A percentile compares a stretch with the other conserved stretches of the same genome.
Evolutionary conservation across 2,797 vertebrate species (phyloP).

Genomic region (Acanthornis magna): DNA sequence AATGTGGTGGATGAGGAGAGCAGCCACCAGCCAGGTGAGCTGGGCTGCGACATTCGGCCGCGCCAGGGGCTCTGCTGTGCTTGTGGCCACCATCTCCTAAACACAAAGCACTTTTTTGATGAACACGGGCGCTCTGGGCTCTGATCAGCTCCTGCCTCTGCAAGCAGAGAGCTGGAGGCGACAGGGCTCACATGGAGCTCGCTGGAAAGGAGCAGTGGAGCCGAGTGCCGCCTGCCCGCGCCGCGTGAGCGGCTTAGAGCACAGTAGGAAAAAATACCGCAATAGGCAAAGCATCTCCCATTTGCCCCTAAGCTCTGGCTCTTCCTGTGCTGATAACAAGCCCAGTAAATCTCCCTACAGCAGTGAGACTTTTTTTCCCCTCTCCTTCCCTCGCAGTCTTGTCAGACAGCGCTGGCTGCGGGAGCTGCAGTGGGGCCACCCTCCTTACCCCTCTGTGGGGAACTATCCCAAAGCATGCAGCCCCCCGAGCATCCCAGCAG

Average conservation of each 20-base stretch:
- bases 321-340: slow-evolving; percentile 56
- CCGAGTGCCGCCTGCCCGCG: background rate
- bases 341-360: background rate
- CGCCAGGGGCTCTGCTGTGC: background rate
- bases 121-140: background rate
- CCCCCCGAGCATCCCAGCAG: background rate
- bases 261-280: slow-evolving; percentile 37
- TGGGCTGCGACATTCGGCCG: fast-evolving
- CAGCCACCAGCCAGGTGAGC: fast-evolving
- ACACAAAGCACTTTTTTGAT: background rate
- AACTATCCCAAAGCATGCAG: background rate
- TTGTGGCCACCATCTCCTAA: background rate
- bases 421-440: background rate
- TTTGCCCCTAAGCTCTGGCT: slow-evolving; percentile 52
- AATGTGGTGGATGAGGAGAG: fast-evolving
- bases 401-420: background rate
- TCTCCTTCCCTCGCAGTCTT: background rate
- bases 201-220: background rate
- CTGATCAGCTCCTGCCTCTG: background rate
- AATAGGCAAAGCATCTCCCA: slow-evolving; percentile 26
- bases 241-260: background rate
- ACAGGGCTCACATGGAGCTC: background rate
- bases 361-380: background rate
- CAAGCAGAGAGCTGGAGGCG: background rate
- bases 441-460: background rate